Evolutionary conservation across 2,113 vertebrate genomes (phyloP).

Genomic region (Aspidoscelis tigris): DNA sequence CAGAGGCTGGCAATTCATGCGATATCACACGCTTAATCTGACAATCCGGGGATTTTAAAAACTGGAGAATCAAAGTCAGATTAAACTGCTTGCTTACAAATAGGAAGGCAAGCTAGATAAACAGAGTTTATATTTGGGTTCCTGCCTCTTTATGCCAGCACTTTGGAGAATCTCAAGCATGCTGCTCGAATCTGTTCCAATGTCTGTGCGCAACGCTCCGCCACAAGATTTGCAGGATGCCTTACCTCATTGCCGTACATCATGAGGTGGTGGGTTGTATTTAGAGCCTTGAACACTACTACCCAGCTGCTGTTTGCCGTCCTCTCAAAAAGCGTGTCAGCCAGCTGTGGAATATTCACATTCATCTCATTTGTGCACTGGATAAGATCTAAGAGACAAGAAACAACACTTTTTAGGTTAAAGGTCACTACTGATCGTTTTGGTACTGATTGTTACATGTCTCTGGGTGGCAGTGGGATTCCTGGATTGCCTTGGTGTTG

Average conservation of each 20-base stretch:
- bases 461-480: no score
- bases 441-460: no score
- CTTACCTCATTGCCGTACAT: constrained; percentile 97
- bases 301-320: constrained; percentile 94
- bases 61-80: no score
- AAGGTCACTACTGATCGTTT: not conserved
- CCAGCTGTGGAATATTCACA: constrained; percentile 90
- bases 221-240: not conserved
- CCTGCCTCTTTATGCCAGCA: not conserved
- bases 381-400: constrained; percentile 85
- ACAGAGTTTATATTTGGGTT: not conserved
- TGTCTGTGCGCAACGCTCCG: not conserved
- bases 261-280: constrained; percentile 97
- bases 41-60: not conserved
- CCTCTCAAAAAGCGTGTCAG: constrained; percentile 89
- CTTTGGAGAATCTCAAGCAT: not conserved
- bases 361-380: constrained; percentile 96
- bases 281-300: constrained; percentile 96
- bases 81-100: not conserved
- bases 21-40: not conserved
- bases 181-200: not conserved
- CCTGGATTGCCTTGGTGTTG: no score
- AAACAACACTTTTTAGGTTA: constrained; percentile 40
- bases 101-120: not conserved
- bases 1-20: not conserved